These are phyloP conservation scores for Drosophila longiperda DNA, from an alignment of 2,888 invertebrate species.

Conservation along the genomic window DNA sequence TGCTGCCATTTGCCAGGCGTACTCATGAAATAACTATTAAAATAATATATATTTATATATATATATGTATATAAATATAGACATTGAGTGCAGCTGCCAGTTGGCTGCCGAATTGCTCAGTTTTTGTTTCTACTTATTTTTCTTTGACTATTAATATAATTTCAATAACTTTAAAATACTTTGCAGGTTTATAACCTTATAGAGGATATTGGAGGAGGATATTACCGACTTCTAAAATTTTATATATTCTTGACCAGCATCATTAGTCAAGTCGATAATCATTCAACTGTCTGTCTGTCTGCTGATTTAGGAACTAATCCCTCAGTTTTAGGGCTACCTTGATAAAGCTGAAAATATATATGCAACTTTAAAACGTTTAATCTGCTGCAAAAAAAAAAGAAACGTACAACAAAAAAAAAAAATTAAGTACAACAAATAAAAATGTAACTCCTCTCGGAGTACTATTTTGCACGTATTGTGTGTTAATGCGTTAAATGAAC, in stretches of 20 bases:
- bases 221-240: not conserved
- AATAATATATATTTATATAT: not conserved
- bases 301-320: not conserved
- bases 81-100: constrained; percentile 12
- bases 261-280: not conserved
- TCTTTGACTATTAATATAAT: constrained; percentile 31
- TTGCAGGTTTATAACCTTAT: constrained; percentile 9
- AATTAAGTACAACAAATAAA: not conserved
- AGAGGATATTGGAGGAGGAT: not conserved
- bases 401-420: not conserved
- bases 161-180: constrained; percentile 60
- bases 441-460: not conserved
- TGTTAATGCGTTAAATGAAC: constrained; percentile 23
- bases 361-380: not conserved
- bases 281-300: not conserved
- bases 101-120: constrained; percentile 25
- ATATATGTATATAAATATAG: constrained; percentile 9
- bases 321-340: not conserved
- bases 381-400: constrained; percentile 21
- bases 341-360: not conserved
- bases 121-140: constrained; percentile 21
- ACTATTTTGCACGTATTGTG: constrained; percentile 9
- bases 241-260: not conserved
- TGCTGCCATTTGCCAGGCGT: constrained; percentile 54
- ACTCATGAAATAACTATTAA: too few relatives aligned